Percentiles rank a stretch among this genome's conserved stretches.
Conservation (phyloP, 2,888 invertebrate species). For the Gari tellinella region DNA sequence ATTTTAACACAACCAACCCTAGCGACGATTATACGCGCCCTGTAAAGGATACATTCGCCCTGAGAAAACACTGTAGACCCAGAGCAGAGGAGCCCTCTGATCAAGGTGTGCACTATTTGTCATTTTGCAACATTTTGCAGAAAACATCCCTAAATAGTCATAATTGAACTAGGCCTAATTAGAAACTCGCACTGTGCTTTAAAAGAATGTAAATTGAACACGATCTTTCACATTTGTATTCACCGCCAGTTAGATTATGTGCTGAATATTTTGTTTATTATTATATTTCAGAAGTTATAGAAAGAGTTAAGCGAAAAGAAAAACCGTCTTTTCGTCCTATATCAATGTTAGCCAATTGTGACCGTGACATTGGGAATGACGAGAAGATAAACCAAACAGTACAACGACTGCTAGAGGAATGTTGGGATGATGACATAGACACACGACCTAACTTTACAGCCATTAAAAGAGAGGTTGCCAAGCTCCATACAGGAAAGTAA, state of each 20-base stretch:
- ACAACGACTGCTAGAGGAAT: slow-evolving; percentile 57
- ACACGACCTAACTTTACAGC: slow-evolving; percentile 63
- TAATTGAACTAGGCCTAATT: no score
- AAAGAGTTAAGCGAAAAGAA: slow-evolving; percentile 34
- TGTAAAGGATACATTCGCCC: no score
- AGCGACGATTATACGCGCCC: no score
- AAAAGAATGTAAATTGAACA: no score
- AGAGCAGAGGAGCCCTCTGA: no score
- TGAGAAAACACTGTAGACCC: no score
- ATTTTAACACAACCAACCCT: no score
- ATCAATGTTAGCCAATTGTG: background rate
- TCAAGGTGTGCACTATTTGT: no score
- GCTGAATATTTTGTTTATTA: background rate
- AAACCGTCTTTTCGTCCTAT: slow-evolving; percentile 65
- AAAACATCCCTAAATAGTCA: no score
- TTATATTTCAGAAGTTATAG: slow-evolving; percentile 62
- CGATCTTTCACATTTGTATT: no score
- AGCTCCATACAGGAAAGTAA: slow-evolving; percentile 50
- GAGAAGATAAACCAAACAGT: slow-evolving; percentile 15
- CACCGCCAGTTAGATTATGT: slow-evolving; percentile 2
- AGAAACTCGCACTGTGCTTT: no score
- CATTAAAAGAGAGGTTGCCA: slow-evolving; percentile 48
- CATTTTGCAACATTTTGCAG: no score
- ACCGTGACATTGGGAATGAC: background rate
- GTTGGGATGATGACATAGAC: slow-evolving; percentile 67